These are phyloP conservation scores for Melanotus villosus DNA, from an alignment of 2,888 invertebrate genomes.

Conservation along the genomic window DNA sequence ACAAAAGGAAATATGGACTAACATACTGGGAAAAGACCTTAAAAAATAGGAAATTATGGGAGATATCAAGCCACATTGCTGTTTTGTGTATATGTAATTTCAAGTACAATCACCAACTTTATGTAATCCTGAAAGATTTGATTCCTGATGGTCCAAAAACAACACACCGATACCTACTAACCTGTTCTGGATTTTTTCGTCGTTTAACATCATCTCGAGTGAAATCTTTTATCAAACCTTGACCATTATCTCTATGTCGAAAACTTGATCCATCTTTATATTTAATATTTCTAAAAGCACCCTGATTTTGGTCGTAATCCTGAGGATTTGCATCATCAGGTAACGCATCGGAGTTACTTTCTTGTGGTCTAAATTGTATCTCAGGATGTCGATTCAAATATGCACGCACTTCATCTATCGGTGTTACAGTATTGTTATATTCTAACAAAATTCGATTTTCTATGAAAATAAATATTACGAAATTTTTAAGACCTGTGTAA, in stretches of 20 bases:
- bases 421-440: constrained; percentile 60
- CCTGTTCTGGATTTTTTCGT: constrained; percentile 29
- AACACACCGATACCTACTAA: no score
- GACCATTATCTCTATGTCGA: constrained; percentile 60
- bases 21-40: no score
- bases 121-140: no score
- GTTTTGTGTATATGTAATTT: no score
- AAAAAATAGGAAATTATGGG: no score
- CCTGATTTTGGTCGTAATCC: constrained; percentile 34
- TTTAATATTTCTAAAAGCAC: constrained; percentile 44
- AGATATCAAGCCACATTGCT: no score
- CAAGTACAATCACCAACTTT: no score
- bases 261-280: constrained; percentile 58
- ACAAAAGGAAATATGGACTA: no score
- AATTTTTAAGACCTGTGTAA: not conserved
- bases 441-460: constrained; percentile 59
- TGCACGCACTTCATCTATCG: constrained; percentile 60
- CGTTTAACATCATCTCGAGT: constrained; percentile 28
- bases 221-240: constrained; percentile 41
- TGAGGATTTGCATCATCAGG: not conserved
- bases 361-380: constrained; percentile 36
- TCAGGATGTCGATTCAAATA: constrained; percentile 62
- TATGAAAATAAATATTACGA: constrained; percentile 30
- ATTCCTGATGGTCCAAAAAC: no score
- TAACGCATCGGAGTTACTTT: constrained; percentile 12